Base-by-base conservation (phyloP, 2,797 vertebrate species). In the Picus viridis region DNA sequence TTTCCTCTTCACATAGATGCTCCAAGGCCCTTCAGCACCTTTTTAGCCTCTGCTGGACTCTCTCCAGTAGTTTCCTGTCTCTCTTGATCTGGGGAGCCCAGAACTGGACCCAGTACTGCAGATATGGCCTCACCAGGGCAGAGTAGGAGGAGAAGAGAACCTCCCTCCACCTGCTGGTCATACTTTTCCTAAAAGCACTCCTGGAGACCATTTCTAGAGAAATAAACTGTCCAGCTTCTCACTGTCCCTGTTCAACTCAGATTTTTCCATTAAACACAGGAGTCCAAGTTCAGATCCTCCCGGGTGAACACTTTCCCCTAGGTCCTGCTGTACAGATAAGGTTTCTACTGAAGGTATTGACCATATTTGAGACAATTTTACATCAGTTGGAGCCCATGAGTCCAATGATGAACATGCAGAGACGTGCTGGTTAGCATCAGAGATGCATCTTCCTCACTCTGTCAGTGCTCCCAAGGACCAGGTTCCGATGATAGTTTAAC, bases 371-470 rank as follows among this genome's bases (percentile, higher is more conserved):
- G 39, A 34, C 27, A n/a, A 34, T 70, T 51, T 65, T 13, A 6
- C 5, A 51, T 6, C 61, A 8, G 20, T 45, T 30, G 39, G 34
- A 9, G 11, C 6, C 2, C 7, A 3, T 62, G 12, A 0, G 2
- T 12, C 8, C 22, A 56, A 16, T 29, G 43, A 29, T 7, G 45
- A 73, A 54, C 39, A 39, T 0, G 0, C 12, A 20, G 39, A 16
- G 27, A 26, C 56, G 41, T 3, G 34, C 32, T 16, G 27, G 56
- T 26, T 17, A 41, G 58, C 41, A 49, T 16, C 80, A 39, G 63
- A 56, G 56, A 36, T 7, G 36, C 2, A 1, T 24, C 18, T 67
- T 62, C 59, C 69, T 75, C 9, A 13, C 70, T 56, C 70, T 12
- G 5, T 12, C 67, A 19, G 30, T 5, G 11, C 24, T 73, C 49